Conservation (phyloP, 2,797 vertebrate genomes). For the Micromesistius poutassou region DNA sequence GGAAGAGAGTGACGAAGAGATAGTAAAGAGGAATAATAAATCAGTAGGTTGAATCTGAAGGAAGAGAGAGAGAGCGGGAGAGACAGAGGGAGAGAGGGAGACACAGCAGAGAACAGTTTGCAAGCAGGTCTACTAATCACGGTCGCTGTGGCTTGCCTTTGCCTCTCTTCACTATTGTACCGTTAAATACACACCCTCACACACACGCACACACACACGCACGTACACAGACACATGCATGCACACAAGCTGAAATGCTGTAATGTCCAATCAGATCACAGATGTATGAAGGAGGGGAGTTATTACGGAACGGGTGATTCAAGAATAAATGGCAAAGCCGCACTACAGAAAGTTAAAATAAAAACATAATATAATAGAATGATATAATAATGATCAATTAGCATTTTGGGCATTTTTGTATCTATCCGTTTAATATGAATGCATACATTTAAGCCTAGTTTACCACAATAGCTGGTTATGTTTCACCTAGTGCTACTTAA, state of each 20-base stretch:
- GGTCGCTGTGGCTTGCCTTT: neutral
- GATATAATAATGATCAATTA: neutral
- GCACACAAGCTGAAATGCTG: neutral
- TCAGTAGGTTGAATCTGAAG: neutral
- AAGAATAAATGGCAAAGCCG: neutral
- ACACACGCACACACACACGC: neutral
- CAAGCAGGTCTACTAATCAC: neutral
- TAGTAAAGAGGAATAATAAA: neutral
- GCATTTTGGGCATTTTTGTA: neutral
- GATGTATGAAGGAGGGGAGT: neutral
- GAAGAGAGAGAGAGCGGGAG: neutral
- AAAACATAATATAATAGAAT: neutral
- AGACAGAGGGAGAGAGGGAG: neutral
- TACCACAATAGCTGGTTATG: neutral
- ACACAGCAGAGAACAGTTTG: neutral
- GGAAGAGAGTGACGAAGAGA: neutral
- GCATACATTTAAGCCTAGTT: neutral
- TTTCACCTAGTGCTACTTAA: too few relatives aligned
- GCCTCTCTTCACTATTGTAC: neutral
- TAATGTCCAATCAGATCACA: neutral
- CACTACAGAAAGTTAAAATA: neutral
- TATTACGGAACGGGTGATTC: neutral
- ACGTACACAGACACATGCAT: too few relatives aligned
- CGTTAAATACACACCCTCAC: neutral
- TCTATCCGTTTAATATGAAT: neutral